These are phyloP conservation scores for Caprella mutica DNA, from an alignment of 2,888 invertebrate genomes.

Conservation along the genomic window DNA sequence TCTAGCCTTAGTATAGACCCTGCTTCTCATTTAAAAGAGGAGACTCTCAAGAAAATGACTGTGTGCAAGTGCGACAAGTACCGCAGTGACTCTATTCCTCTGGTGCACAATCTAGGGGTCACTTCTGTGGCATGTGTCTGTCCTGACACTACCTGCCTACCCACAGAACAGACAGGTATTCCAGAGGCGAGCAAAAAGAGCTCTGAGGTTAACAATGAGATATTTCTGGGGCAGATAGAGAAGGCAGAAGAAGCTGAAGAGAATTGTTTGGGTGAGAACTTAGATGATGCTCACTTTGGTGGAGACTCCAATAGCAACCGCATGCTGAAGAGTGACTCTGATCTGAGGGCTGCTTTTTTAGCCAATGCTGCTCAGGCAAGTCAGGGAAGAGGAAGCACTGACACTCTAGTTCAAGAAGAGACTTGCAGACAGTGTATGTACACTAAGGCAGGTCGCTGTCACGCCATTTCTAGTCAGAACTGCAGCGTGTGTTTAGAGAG, in stretches of 20 bases:
- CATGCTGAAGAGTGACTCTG: conserved; percentile 7
- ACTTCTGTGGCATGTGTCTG: conserved; percentile 3
- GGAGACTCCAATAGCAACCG: too few species aligned
- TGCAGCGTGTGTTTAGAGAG: conserved; percentile 5
- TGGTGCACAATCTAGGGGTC: too few species aligned
- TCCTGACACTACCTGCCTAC: neutral
- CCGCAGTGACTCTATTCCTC: too few species aligned
- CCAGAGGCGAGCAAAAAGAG: conserved; percentile 8
- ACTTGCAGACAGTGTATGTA: too few species aligned
- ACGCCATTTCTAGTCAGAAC: neutral
- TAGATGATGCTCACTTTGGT: too few species aligned
- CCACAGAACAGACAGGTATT: conserved; percentile 1
- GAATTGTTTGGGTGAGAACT: neutral
- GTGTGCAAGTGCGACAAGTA: conserved; percentile 4
- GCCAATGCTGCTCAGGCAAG: neutral
- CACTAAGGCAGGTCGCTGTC: too few species aligned
- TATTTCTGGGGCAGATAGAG: conserved; percentile 1
- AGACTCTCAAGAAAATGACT: conserved; percentile 2
- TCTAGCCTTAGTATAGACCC: too few species aligned
- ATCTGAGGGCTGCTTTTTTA: neutral
- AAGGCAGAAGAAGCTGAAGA: conserved; percentile 9
- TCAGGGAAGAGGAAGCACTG: neutral
- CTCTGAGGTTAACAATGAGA: conserved; percentile 5
- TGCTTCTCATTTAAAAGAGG: too few species aligned
- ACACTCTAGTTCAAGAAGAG: neutral